Conservation (phyloP, 2,797 vertebrate genomes). For the Orientallactaga sibirica region DNA sequence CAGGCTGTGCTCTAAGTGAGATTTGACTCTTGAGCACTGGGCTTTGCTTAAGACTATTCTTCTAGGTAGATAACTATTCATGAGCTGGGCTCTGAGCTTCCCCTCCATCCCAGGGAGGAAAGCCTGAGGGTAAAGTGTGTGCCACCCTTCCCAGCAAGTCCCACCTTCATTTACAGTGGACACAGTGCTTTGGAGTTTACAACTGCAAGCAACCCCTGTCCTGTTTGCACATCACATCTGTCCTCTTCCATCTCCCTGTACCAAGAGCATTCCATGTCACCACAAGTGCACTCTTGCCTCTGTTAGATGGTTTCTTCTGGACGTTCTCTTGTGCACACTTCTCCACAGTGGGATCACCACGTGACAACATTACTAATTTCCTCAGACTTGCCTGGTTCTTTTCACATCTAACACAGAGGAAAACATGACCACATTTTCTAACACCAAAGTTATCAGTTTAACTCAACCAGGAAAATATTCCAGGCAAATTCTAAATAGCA, state of each 20-base stretch:
- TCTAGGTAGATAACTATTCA: neutral
- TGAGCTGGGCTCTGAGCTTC: neutral
- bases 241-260: neutral
- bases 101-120: neutral
- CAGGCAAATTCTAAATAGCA: neutral
- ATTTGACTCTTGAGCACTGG: rapidly evolving
- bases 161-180: neutral
- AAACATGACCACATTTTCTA: neutral
- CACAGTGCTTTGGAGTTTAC: neutral
- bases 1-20: rapidly evolving
- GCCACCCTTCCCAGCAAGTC: neutral
- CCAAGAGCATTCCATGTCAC: neutral
- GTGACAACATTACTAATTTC: conserved; percentile 10
- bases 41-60: neutral
- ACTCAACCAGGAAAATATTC: neutral
- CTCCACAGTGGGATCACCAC: neutral
- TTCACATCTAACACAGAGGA: conserved; percentile 6
- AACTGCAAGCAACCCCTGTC: rapidly evolving
- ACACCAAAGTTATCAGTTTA: conserved; percentile 19
- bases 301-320: neutral
- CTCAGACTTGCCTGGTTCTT: conserved; percentile 42
- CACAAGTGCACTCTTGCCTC: neutral
- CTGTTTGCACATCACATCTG: neutral
- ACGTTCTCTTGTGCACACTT: neutral
- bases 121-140: neutral